Percentiles rank a stretch among this genome's conserved stretches.
phyloP scores from a whole-genome alignment of 2,888 invertebrate genomes.

The Lycophotia porphyrea region DNA sequence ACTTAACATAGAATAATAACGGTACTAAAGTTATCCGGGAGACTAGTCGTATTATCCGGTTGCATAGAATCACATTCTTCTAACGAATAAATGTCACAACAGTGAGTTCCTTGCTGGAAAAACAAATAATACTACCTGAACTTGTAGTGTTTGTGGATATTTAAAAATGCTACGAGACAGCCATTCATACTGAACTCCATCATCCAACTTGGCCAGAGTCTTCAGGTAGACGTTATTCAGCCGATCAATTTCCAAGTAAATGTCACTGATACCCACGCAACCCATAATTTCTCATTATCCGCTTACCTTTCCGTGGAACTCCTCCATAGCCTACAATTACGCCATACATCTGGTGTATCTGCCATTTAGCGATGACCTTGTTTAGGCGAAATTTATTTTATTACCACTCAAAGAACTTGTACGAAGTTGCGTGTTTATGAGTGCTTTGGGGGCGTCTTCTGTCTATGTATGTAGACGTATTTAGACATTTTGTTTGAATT shows the following conservation, averaged over 20 bases:
- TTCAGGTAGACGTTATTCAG: neutral
- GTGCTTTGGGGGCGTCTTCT: slow-evolving; percentile 40
- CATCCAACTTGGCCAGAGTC: neutral
- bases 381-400: slow-evolving; percentile 52
- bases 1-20: too few relatives aligned
- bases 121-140: neutral
- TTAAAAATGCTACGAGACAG: neutral
- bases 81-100: neutral
- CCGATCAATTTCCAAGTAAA: slow-evolving; percentile 1
- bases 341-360: slow-evolving; percentile 29
- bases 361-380: slow-evolving; percentile 49
- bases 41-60: neutral
- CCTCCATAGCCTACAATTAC: slow-evolving; percentile 36
- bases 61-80: neutral
- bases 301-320: slow-evolving; percentile 1
- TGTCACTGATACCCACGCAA: neutral
- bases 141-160: neutral
- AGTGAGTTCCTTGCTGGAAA: neutral
- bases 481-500: slow-evolving; percentile 37
- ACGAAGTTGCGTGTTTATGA: slow-evolving; percentile 57
- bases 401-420: slow-evolving; percentile 53
- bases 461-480: slow-evolving; percentile 35
- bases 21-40: neutral
- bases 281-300: slow-evolving; percentile 26
- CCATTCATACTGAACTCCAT: neutral